Percentiles rank a stretch among this genome's conserved stretches.
These are phyloP conservation scores for Cariama cristata DNA, from an alignment of 2,113 vertebrate genomes.

Conservation along the genomic window DNA sequence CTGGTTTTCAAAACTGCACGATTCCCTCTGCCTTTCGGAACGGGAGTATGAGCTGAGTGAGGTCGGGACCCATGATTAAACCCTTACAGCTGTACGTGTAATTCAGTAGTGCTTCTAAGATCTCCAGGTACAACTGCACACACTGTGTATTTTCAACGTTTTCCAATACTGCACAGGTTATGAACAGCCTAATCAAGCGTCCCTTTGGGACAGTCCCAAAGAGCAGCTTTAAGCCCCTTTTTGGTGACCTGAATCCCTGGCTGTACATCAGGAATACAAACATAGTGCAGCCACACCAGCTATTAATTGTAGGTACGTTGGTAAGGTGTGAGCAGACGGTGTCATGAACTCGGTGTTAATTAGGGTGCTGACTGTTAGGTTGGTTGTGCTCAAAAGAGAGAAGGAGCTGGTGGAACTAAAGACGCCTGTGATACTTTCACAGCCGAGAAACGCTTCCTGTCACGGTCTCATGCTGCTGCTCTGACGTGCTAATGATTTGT, in stretches of 20 bases:
- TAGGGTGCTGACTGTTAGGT: background rate
- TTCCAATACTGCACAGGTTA: background rate
- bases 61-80: background rate
- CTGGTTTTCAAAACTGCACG: background rate
- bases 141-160: rapidly evolving
- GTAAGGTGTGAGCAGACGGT: background rate
- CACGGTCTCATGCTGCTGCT: background rate
- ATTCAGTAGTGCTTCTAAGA: background rate
- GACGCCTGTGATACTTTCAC: background rate
- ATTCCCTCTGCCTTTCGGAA: background rate
- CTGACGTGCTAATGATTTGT: slow-evolving; percentile 44
- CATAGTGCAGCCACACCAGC: background rate
- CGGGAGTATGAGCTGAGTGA: background rate
- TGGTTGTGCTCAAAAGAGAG: background rate
- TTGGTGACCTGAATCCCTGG: background rate
- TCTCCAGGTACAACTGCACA: background rate
- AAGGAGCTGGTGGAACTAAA: background rate
- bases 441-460: background rate
- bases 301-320: background rate
- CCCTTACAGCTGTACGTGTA: background rate
- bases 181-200: background rate
- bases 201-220: background rate
- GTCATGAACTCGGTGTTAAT: background rate
- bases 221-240: background rate
- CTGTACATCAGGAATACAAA: background rate